Base-by-base conservation (phyloP, 2,888 invertebrate genomes). In the Drosophila aldrichi region DNA sequence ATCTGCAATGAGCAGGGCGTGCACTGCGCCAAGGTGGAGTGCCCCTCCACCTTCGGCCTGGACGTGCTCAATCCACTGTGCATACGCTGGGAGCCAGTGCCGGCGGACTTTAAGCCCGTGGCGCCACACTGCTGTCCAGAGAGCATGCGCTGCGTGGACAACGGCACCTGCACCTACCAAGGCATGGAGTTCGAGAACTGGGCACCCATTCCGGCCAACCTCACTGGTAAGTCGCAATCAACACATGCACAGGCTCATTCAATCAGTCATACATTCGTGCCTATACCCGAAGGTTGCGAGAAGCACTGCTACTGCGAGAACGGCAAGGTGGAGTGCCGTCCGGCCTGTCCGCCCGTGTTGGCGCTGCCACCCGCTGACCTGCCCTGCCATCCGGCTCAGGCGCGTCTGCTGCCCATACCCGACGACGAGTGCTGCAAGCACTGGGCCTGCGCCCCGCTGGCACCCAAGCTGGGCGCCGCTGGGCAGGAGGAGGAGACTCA, bases 231-330 rank as follows among this genome's bases (percentile, higher is more conserved):
- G 85, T 56, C 1, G 29, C 52, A 29, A 48, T 40, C 41, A 9
- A 25, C 41, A 16, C 63, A n/a, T n/a, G 71, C 43, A n/a, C 65
- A 71, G 46, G 18, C 38, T 40, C 68, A 58, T 49, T 22, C 40
- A 55, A 20, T 55, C 40, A 65, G 9, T 40, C 44, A 51, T 16
- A 34, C 56, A 48, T 48, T 10, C 51, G 44, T 43, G n/a, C 38
- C 16, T 20, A 16, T 2, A 14, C 54, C 46, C 25, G 5, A 73
- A 92, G 97, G 97, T 57, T 98, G 98, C 89, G 97, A 97, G 74
- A 95, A 96, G 80, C 95, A 96, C 79, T 98, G 98, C 90, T 97
- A 96, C 91, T 98, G 98, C 90, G 97, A 97, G 91, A 96, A 96
- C 92, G 97, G 98, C 18, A 96, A 96, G 77, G 94, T 98, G 20